phyloP scores from a whole-genome alignment of 1,140 invertebrate genomes.

The Drosophila tristis region DNA sequence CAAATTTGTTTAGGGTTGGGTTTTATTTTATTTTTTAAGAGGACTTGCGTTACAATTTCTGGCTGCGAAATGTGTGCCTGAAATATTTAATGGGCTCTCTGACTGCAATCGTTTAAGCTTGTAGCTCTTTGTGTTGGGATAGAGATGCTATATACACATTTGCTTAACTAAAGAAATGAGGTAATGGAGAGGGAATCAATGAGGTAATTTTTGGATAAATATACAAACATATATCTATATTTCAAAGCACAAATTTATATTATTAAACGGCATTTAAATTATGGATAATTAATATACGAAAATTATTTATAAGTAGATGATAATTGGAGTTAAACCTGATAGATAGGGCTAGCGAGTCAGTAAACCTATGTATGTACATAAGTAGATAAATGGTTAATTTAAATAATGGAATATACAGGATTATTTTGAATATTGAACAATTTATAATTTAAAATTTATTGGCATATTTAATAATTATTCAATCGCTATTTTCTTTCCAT shows the following conservation, averaged over 20 bases:
- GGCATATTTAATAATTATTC: too few species aligned
- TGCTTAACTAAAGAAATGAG: slow-evolving; percentile 1
- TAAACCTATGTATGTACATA: too few species aligned
- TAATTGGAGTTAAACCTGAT: too few species aligned
- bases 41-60: slow-evolving; percentile 37
- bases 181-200: neutral
- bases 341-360: too few species aligned
- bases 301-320: neutral
- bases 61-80: slow-evolving; percentile 58
- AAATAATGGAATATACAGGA: too few species aligned
- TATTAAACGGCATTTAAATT: neutral
- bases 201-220: too few species aligned
- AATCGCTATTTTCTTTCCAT: too few species aligned
- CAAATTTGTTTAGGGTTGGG: slow-evolving; percentile 32
- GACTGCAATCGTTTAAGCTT: slow-evolving; percentile 42
- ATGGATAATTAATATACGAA: neutral
- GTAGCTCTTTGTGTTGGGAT: slow-evolving; percentile 13
- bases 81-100: slow-evolving; percentile 57
- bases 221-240: neutral
- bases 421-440: too few species aligned
- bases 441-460: too few species aligned
- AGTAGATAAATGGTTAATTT: too few species aligned
- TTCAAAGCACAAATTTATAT: neutral
- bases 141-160: slow-evolving; percentile 2
- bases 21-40: slow-evolving; percentile 9